phyloP scores from a whole-genome alignment of 1,140 invertebrate genomes.

The Tribolium madens region DNA sequence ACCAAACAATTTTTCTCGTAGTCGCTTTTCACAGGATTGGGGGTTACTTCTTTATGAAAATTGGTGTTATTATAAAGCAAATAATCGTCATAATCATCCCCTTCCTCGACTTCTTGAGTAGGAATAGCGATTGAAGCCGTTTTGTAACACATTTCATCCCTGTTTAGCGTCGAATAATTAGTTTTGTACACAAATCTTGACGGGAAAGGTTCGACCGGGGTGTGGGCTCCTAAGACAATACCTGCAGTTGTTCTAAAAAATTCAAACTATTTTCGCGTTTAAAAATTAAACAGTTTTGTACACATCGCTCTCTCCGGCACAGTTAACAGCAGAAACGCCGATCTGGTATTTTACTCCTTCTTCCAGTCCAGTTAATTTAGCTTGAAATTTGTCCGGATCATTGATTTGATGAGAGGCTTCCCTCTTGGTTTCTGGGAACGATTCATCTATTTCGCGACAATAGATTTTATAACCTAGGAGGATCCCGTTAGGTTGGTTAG shows the following conservation, averaged over 20 bases:
- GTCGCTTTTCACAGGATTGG: slow-evolving; percentile 31
- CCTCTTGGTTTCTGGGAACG: slow-evolving; percentile 67
- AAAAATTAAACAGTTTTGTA: slow-evolving; percentile 41
- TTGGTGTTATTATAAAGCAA: slow-evolving; percentile 43
- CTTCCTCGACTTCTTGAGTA: slow-evolving; percentile 22
- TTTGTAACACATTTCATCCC: slow-evolving; percentile 49
- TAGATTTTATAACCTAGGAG: slow-evolving; percentile 94
- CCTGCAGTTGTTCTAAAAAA: slow-evolving; percentile 51
- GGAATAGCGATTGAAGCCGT: neutral
- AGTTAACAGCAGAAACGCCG: slow-evolving; percentile 85
- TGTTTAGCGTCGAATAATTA: slow-evolving; percentile 48
- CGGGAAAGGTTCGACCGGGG: slow-evolving; percentile 50
- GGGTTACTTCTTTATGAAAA: slow-evolving; percentile 12
- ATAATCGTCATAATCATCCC: slow-evolving; percentile 51
- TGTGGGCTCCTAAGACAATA: slow-evolving; percentile 52
- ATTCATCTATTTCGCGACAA: slow-evolving; percentile 85
- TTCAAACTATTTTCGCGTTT: neutral
- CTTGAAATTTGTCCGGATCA: slow-evolving; percentile 79
- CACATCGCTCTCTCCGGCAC: slow-evolving; percentile 84
- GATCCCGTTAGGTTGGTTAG: slow-evolving; percentile 92
- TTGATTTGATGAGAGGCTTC: slow-evolving; percentile 74
- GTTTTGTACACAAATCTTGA: slow-evolving; percentile 57
- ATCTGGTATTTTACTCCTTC: slow-evolving; percentile 91
- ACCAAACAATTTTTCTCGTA: slow-evolving; percentile 71
- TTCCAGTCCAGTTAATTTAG: slow-evolving; percentile 87